Percentiles rank a stretch among this genome's conserved stretches.
Evolutionary conservation across 2,113 vertebrate species (phyloP).

Genomic region (Plotosus lineatus): DNA sequence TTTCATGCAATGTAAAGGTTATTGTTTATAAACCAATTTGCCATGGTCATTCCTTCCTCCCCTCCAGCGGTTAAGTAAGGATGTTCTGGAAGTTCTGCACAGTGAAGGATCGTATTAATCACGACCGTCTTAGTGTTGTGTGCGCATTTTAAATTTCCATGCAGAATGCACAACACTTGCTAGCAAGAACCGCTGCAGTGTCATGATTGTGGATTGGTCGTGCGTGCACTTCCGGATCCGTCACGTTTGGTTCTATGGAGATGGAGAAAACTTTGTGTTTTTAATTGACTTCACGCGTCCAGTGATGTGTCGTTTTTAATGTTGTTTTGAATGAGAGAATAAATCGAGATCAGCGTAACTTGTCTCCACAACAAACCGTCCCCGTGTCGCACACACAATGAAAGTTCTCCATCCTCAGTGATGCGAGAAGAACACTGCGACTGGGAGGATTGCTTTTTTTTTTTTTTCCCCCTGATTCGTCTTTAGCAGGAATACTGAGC

Average conservation of each 20-base stretch:
- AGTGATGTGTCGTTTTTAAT: slow-evolving; percentile 59
- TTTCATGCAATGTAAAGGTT: slow-evolving; percentile 50
- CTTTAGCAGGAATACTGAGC: slow-evolving; percentile 34
- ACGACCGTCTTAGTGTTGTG: slow-evolving; percentile 41
- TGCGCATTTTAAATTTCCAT: slow-evolving; percentile 50
- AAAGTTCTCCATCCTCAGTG: not conserved
- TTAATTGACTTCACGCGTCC: slow-evolving; percentile 22
- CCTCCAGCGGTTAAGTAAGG: slow-evolving; percentile 30
- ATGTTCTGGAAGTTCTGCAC: slow-evolving; percentile 16
- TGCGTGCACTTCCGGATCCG: too few relatives aligned
- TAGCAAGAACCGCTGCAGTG: slow-evolving; percentile 16
- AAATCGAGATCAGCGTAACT: slow-evolving; percentile 46
- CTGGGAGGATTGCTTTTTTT: not conserved
- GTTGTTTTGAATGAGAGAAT: slow-evolving; percentile 54
- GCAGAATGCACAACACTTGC: slow-evolving; percentile 23
- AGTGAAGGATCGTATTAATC: slow-evolving; percentile 46
- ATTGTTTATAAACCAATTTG: slow-evolving; percentile 50
- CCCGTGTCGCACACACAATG: slow-evolving; percentile 21
- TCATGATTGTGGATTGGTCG: too few relatives aligned
- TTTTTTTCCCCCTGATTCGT: too few relatives aligned
- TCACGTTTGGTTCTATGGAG: not conserved
- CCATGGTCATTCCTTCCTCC: slow-evolving; percentile 25
- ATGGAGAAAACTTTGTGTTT: slow-evolving; percentile 10
- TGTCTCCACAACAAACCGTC: slow-evolving; percentile 15
- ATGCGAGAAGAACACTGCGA: slow-evolving; percentile 28